Conservation (phyloP, 2,113 vertebrate genomes). For the Galeopterus variegatus region DNA sequence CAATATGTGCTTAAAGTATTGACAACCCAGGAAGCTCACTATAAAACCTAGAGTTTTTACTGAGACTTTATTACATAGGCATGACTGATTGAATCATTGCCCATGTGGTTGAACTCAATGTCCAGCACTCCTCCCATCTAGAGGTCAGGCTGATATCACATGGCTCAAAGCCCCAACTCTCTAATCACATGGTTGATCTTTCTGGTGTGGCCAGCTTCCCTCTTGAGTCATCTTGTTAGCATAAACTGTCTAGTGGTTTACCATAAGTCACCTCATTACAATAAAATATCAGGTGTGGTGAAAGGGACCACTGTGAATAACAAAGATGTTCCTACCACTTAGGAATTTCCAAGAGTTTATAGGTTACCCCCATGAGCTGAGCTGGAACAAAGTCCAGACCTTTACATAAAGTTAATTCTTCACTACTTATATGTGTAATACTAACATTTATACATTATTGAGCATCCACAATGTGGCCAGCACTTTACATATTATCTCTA, state of each 20-base stretch:
- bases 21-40: background rate
- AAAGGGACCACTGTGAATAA: background rate
- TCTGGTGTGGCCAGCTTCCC: background rate
- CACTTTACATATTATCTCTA: background rate
- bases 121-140: background rate
- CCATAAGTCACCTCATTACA: background rate
- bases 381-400: background rate
- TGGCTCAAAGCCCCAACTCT: background rate
- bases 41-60: constrained; percentile 27
- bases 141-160: background rate
- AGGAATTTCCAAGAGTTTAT: background rate
- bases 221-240: background rate
- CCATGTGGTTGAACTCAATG: background rate
- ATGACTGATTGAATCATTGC: background rate
- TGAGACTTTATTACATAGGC: background rate
- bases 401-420: background rate
- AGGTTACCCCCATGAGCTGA: background rate
- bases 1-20: background rate
- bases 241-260: background rate
- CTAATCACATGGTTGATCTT: background rate
- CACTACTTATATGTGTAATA: background rate
- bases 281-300: background rate
- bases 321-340: background rate
- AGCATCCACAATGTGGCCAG: background rate
- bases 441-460: background rate